Base-by-base conservation (phyloP, 2,113 vertebrate species). In the Cyphotilapia sp. region DNA sequence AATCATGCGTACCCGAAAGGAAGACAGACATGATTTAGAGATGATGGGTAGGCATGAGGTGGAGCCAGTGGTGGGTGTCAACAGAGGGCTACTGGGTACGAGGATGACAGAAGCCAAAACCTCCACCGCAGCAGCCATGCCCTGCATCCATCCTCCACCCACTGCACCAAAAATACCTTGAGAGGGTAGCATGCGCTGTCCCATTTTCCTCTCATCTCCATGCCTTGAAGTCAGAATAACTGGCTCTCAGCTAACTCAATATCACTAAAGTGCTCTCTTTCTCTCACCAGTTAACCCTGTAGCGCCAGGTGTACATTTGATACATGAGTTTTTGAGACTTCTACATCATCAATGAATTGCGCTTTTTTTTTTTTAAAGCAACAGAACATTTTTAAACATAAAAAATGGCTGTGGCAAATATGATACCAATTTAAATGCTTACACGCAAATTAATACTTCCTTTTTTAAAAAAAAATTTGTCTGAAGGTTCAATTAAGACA, bases 181-280 rank as follows among this genome's bases (percentile, higher is more conserved):
- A 88, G 24, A 86, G 42, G 45, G 38, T 76, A 82, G 83, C 49
- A 27, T 7, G 11, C 88, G 35, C 54, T 74, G 45, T 38, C 35
- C 85, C 8, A 8, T 51, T 38, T 80, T 63, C 59, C 42, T 83
- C 87, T 80, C 78, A 47, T 83, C 83, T 87, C 78, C 17, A 9
- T 54, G 54, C 82, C 35, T 31, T 16, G 14, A 38, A 87, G 83
- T 82, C 83, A 82, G 78, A 85, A 56, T 82, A 80, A 71, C 71
- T 16, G 14, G 51, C 59, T 90, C 81, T 85, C 84, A 22, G 89
- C 78, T 89, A 61, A 81, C 51, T 29, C 87, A 80, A 66, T 80
- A 74, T 89, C 45, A 81, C 89, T 89, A 93, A 94, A 95, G 93
- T 94, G 91, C 94, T 93, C 88, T 80, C 81, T 91, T 78, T 78